Base-by-base conservation (phyloP, 2,113 vertebrate genomes). In the Micronycteris hirsuta region DNA sequence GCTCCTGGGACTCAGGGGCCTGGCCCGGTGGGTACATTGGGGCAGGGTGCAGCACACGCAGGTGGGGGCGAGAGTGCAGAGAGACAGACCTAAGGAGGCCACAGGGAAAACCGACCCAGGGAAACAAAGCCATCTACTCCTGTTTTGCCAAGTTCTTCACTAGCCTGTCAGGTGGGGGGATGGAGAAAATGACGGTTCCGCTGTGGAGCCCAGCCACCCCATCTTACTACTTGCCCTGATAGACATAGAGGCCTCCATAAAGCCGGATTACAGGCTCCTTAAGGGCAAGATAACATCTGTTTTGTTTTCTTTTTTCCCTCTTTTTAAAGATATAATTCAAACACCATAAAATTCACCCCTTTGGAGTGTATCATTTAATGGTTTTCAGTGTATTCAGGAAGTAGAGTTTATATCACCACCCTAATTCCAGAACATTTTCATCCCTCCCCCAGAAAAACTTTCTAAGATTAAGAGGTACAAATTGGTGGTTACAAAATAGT, bases 1-100 rank as follows among this genome's bases (percentile, higher is more conserved):
- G 31, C 22, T n/a, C n/a, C 12, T 49, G 83, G 47, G 36, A 10
- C 26, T 20, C 2, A 14, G 19, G 43, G 15, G 13, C 0, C 5
- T 12, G 0, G 16, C 0, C 0, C 58, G 5, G 15, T 33, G 36
- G 26, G 16, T 4, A 7, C 33, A 4, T 28, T n/a, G 2, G 12
- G 43, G 15, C 3, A 1, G 28, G 73, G 5, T 61, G 19, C 3
- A 2, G 6, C 13, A 19, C 28, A 22, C 1, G 11, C 3, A 4
- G 33, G 41, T 26, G 4, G 17, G 17, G 6, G 7, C 6, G 28
- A 41, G 41, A 15, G 0, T 24, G 26, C 31, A 38, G 9, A 47
- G 65, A 85, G 61, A 41, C n/a, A 36, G 36, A 17, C 49, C 4
- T 36, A 19, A 12, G 49, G 70, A 58, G 12, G 7, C 16, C 14